These are phyloP conservation scores for Brachionus rubens DNA, from an alignment of 1,140 invertebrate genomes.

Conservation along the genomic window DNA sequence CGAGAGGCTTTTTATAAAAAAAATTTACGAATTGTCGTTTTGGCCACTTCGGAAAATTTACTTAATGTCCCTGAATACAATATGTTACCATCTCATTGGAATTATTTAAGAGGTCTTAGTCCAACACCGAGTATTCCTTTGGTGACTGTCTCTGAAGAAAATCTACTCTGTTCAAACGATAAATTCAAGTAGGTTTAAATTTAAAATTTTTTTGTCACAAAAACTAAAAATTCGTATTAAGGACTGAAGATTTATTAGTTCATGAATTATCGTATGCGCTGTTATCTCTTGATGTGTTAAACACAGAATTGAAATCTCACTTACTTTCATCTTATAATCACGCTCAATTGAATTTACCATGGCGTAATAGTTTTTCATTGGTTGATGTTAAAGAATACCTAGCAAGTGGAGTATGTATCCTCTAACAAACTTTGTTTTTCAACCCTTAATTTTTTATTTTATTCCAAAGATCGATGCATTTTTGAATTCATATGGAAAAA, in stretches of 20 bases:
- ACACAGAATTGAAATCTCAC: conserved; percentile 47
- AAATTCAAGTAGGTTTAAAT: background rate
- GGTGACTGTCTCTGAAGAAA: conserved; percentile 20
- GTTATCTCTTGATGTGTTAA: conserved; percentile 43
- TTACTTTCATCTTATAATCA: conserved; percentile 48
- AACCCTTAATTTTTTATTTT: background rate
- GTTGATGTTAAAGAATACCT: conserved; percentile 50
- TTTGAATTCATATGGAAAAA: conserved; percentile 49
- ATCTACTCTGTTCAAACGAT: conserved; percentile 13
- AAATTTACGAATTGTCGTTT: conserved; percentile 50
- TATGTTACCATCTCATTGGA: background rate
- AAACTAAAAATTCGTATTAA: conserved; percentile 47
- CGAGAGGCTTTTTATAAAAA: conserved; percentile 50
- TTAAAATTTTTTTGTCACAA: background rate
- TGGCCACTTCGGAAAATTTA: conserved; percentile 49
- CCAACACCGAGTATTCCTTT: background rate
- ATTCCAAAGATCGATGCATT: conserved; percentile 51
- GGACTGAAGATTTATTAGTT: conserved; percentile 14
- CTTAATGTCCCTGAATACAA: conserved; percentile 24
- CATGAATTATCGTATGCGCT: conserved; percentile 44
- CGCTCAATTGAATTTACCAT: conserved; percentile 49
- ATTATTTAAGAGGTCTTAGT: conserved; percentile 14
- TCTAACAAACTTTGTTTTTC: background rate
- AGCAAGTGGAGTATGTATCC: conserved; percentile 48
- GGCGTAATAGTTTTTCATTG: conserved; percentile 51